Percentiles rank a stretch among this genome's conserved stretches.
phyloP scores from a whole-genome alignment of 2,797 vertebrate species.

The Eulemur rubriventer region DNA sequence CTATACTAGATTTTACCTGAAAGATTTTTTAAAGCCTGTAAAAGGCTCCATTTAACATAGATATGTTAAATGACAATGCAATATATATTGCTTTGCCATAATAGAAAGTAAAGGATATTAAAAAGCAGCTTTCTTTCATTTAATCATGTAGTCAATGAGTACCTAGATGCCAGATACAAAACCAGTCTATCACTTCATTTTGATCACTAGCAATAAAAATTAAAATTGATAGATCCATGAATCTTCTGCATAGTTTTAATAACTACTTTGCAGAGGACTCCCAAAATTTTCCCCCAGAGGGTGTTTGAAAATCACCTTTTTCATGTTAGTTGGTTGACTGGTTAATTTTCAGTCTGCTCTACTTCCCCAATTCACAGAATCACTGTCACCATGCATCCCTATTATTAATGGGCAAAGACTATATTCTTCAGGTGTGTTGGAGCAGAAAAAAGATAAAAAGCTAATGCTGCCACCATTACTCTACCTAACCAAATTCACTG shows the following conservation, averaged over 20 bases:
- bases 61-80: not conserved
- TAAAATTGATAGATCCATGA: not conserved
- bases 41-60: constrained; percentile 19
- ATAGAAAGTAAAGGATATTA: not conserved
- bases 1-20: not conserved
- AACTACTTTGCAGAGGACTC: not conserved
- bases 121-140: constrained; percentile 10
- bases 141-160: not conserved
- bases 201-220: constrained; percentile 34
- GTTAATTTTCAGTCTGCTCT: not conserved
- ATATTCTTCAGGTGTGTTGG: not conserved
- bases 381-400: not conserved
- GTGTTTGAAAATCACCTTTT: not conserved
- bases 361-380: not conserved
- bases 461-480: not conserved
- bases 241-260: not conserved
- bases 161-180: not conserved
- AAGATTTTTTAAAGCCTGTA: not conserved
- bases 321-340: not conserved
- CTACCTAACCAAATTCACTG: not conserved
- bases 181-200: not conserved
- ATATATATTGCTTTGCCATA: not conserved
- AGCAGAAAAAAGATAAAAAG: not conserved
- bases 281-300: not conserved
- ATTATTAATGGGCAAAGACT: not conserved